Percentiles rank a stretch among this genome's conserved stretches.
Evolutionary conservation across 2,888 invertebrate species (phyloP).

Genomic region (Trachelus stipa): DNA sequence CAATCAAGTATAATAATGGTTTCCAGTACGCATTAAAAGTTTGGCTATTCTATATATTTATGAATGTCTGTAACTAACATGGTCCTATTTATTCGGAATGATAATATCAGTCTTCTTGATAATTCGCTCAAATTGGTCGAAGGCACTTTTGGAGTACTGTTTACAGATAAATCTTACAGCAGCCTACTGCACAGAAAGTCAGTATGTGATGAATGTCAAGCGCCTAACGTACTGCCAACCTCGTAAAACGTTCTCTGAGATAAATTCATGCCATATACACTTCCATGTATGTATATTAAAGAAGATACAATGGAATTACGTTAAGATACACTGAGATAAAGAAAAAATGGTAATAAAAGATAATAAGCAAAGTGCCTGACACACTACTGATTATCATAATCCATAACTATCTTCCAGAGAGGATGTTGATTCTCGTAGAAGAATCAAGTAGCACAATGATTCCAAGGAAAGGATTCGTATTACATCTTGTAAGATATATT

Average conservation of each 20-base stretch:
- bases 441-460: not conserved
- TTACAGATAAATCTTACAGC: not conserved
- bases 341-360: not conserved
- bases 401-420: slow-evolving; percentile 16
- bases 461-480: not conserved
- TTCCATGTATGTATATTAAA: not conserved
- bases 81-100: not conserved
- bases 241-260: not conserved
- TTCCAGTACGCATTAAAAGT: not conserved
- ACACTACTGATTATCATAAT: slow-evolving; percentile 9
- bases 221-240: not conserved
- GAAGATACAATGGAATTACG: not conserved
- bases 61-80: not conserved
- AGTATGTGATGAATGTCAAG: not conserved
- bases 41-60: not conserved
- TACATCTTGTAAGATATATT: not conserved
- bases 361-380: not conserved
- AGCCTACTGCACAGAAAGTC: not conserved
- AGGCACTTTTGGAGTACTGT: not conserved
- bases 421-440: not conserved
- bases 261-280: not conserved
- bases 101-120: not conserved
- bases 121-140: not conserved
- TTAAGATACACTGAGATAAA: not conserved
- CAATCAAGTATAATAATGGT: not conserved